Base-by-base conservation (phyloP, 2,113 vertebrate species). In the Sapajus apella region DNA sequence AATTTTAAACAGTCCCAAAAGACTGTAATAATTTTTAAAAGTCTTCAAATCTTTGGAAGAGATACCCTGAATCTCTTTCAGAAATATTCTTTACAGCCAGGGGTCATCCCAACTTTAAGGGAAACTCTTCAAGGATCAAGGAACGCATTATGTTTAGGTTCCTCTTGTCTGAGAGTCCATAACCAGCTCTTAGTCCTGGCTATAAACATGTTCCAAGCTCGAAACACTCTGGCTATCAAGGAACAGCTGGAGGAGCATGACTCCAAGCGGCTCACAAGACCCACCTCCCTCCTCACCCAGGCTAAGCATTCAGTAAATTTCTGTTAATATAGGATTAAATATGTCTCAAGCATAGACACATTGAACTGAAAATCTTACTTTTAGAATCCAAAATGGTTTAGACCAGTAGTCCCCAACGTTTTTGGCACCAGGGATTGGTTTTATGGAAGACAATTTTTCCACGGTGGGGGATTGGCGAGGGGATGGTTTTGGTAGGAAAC, bases 21-120 rank as follows among this genome's bases (percentile, higher is more conserved):
- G 64, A 61, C 2, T 20, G 30, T 87, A 68, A 80, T 27, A 47
- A 83, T 89, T 88, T 68, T 52, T 1, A 37, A 93, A 64, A 35
- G 13, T 88, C 30, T 95, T 93, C 70, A 80, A 58, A 37, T 94
- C 56, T 68, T 85, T 80, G 55, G 35, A 95, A 76, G 20, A 90
- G 13, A 81, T 18, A 43, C 3, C 0, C 21, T 84, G 82, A 16
- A 66, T 87, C 52, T 66, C 52, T 92, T 86, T 79, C 27, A 85
- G 40, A 68, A 66, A 43, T 3, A 52, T 40, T 45, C 3, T 76
- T 81, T 68, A 61, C 30, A 76, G 55, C 37, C 37, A 25, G 21
- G 10, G 35, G 8, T 89, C 43, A 75, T 23, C 13, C 21, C 32
- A 77, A 43, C 32, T 80, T 32, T 84, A 70, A 73, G 3, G 30